Conservation (phyloP, 2,113 vertebrate genomes). For the Cyphomyrus discorhynchus region DNA sequence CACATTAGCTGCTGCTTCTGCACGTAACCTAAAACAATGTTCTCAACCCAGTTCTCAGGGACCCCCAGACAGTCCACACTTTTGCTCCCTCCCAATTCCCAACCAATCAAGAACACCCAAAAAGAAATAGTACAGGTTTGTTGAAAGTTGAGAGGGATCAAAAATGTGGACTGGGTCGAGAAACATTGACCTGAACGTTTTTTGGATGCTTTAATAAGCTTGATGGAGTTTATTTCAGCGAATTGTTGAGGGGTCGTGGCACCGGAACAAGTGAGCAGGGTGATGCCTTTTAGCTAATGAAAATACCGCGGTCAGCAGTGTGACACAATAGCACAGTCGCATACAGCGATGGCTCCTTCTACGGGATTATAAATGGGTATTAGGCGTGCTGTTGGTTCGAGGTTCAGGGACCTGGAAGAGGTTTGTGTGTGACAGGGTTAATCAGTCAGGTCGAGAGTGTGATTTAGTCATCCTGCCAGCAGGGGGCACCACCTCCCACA, state of each 20-base stretch:
- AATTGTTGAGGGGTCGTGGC: neutral
- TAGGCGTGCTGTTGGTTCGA: neutral
- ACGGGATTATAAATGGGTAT: neutral
- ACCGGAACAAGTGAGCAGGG: neutral
- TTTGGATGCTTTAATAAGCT: neutral
- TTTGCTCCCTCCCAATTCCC: neutral
- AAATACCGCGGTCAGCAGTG: neutral
- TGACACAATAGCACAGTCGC: neutral
- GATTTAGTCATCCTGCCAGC: neutral
- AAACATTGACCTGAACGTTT: neutral
- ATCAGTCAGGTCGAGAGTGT: neutral
- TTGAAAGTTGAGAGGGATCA: neutral
- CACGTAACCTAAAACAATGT: neutral
- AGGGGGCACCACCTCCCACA: neutral
- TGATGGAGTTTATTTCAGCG: neutral
- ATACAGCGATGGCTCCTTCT: neutral
- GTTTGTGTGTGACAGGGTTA: neutral
- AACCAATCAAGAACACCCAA: neutral
- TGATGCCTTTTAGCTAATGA: neutral
- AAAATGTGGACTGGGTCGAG: neutral
- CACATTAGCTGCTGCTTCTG: neutral
- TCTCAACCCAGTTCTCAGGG: neutral
- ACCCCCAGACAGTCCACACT: neutral
- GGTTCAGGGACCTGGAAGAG: neutral
- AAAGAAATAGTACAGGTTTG: neutral